These are phyloP conservation scores for Brevipalpus yothersi DNA, from an alignment of 1,140 invertebrate species.

Conservation along the genomic window DNA sequence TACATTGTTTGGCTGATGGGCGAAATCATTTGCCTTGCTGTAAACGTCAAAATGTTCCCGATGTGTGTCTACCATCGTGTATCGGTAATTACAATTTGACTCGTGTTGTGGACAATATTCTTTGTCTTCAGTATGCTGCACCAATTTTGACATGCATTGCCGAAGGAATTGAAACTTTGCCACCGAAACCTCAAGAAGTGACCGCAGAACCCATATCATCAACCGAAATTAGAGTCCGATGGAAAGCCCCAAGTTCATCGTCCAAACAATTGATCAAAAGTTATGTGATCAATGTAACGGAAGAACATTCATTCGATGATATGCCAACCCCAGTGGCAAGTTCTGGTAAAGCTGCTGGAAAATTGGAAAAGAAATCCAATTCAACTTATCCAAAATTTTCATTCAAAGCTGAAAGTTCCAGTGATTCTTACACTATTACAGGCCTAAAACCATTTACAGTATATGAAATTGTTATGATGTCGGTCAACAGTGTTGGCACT, in stretches of 20 bases:
- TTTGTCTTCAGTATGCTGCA: conserved; percentile 51
- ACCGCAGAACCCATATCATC: conserved; percentile 30
- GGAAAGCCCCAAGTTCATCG: neutral
- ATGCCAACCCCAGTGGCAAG: neutral
- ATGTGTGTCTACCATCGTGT: conserved; percentile 57
- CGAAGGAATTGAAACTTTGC: conserved; percentile 16
- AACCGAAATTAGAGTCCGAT: neutral
- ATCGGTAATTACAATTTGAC: conserved; percentile 41
- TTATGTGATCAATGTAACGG: neutral
- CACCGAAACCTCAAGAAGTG: conserved; percentile 38
- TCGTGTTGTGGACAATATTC: conserved; percentile 52
- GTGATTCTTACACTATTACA: conserved; percentile 29
- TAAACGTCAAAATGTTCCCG: conserved; percentile 46
- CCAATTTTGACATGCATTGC: conserved; percentile 39
- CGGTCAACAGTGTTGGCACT: conserved; percentile 42
- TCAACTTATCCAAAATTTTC: neutral
- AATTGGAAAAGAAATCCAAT: neutral
- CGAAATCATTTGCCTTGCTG: conserved; percentile 60
- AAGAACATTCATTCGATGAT: neutral
- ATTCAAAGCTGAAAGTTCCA: conserved; percentile 27
- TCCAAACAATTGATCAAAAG: neutral
- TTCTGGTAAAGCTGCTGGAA: neutral
- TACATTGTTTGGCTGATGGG: conserved; percentile 39
- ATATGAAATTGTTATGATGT: conserved; percentile 47
- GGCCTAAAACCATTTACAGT: conserved; percentile 32